phyloP scores from a whole-genome alignment of 2,888 invertebrate species.

The Drosophila planitibia region DNA sequence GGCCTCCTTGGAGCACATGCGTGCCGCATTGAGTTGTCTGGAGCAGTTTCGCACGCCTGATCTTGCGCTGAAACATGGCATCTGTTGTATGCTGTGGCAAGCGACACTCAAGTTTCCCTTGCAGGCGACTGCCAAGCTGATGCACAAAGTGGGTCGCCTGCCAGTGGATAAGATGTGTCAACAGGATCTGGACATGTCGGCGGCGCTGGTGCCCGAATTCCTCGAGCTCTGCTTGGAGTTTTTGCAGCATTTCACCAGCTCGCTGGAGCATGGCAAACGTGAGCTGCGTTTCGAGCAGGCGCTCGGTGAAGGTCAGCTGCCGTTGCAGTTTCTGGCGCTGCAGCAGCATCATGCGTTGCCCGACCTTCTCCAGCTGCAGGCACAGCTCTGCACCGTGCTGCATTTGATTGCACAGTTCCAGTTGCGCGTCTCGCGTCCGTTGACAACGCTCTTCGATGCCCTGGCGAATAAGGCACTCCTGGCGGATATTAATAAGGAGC shows the following conservation, averaged over 20 bases:
- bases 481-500: constrained; percentile 85
- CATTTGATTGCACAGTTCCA: constrained; percentile 92
- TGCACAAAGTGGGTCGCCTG: constrained; percentile 92
- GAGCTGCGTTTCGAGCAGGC: constrained; percentile 83
- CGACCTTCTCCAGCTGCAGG: constrained; percentile 92
- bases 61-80: constrained; percentile 88
- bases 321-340: constrained; percentile 90
- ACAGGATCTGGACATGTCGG: constrained; percentile 91
- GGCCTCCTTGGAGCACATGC: constrained; percentile 88
- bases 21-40: constrained; percentile 90
- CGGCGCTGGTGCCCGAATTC: constrained; percentile 88
- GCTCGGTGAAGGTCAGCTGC: constrained; percentile 85
- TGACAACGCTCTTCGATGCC: constrained; percentile 92
- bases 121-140: constrained; percentile 90
- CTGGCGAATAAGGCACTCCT: constrained; percentile 87
- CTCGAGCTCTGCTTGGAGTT: constrained; percentile 87
- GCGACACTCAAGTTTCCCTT: constrained; percentile 93
- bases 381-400: constrained; percentile 91
- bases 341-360: constrained; percentile 91
- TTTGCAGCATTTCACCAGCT: constrained; percentile 78
- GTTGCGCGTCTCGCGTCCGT: constrained; percentile 90
- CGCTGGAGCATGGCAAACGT: constrained; percentile 80
- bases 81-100: constrained; percentile 95
- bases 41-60: constrained; percentile 83
- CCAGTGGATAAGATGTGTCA: constrained; percentile 94